Evolutionary conservation across 1,140 invertebrate species (phyloP), one percentile per base, ranked within the genome.

Genomic region (Drosophila littoralis): DNA sequence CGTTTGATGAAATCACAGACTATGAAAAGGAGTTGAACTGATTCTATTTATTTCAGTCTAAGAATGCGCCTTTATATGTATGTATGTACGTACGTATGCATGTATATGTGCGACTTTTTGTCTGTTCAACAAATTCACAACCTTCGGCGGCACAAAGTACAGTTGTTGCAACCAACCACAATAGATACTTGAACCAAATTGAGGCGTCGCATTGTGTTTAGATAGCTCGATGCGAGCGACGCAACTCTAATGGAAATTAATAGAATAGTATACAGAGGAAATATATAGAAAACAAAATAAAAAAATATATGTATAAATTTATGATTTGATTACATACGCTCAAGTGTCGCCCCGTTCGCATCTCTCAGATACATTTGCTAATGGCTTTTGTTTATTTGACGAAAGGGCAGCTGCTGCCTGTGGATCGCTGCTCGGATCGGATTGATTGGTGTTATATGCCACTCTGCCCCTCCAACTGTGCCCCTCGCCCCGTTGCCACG

Each of bases 301-400:
- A 54, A 63, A 58, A 64, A 61, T 55, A 65, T 4, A 38, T 48
- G 5, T 40, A 48, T 76, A 74, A 73, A 83, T 89, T 88, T 88
- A 88, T 88, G 83, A 88, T 88, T 88, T 88, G 80, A 89, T 88
- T 88, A 88, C 77, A 79, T 51, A 54, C 65, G 63, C 83, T 64
- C 73, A 71, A 75, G 73, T 75, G 59, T 70, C 67, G 63, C 35
- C 36, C 12, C 61, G 15, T 63, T 52, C 33, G 60, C 58, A 76
- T 81, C 82, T 80, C 61, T 65, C 38, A 70, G 79, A 82, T 68
- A 88, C 83, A 86, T 88, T 88, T 83, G 79, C 84, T 88, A 88
- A 88, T 88, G 83, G 84, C 77, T 71, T 79, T 79, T 86, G 82
- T 88, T 86, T 86, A 88, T 75, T 77, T 79, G 82, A 86, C 68